Conservation (phyloP, 2,888 invertebrate genomes). For the Pseudeuparius sepicola region DNA sequence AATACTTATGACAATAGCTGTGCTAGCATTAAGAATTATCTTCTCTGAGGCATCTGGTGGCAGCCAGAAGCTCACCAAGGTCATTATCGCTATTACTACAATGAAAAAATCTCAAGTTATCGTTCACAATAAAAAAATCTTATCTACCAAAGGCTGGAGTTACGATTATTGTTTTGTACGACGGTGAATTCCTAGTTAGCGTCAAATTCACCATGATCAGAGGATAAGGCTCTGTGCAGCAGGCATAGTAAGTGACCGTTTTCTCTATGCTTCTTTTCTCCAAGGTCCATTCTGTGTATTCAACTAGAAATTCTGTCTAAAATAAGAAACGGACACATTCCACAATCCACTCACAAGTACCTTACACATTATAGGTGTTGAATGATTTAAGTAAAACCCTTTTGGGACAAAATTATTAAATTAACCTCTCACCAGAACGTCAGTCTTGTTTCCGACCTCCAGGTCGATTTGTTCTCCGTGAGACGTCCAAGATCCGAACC, state of each 20-base stretch:
- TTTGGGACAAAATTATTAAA: too few relatives aligned
- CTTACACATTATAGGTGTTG: too few relatives aligned
- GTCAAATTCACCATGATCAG: slow-evolving; percentile 43
- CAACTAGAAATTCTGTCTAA: slow-evolving; percentile 30
- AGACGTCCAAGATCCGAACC: slow-evolving; percentile 66
- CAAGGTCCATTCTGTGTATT: slow-evolving; percentile 44
- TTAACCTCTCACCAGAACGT: too few relatives aligned
- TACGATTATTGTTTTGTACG: slow-evolving; percentile 51
- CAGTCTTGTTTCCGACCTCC: slow-evolving; percentile 26
- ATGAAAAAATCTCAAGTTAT: too few relatives aligned
- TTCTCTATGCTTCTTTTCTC: slow-evolving; percentile 36
- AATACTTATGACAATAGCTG: slow-evolving; percentile 49
- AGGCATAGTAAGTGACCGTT: slow-evolving; percentile 40
- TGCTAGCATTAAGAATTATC: slow-evolving; percentile 48
- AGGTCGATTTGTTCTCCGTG: slow-evolving; percentile 49
- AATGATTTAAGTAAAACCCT: too few relatives aligned
- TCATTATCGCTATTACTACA: slow-evolving; percentile 49
- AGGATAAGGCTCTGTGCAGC: slow-evolving; percentile 48
- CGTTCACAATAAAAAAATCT: too few relatives aligned
- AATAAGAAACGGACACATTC: slow-evolving; percentile 20
- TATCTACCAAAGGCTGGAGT: slow-evolving; percentile 51
- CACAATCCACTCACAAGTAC: too few relatives aligned
- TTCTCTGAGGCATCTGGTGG: slow-evolving; percentile 59
- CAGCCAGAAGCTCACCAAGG: slow-evolving; percentile 52
- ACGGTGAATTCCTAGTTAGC: slow-evolving; percentile 46